Conservation (phyloP, 2,888 invertebrate genomes). For the Athalia rosae region DNA sequence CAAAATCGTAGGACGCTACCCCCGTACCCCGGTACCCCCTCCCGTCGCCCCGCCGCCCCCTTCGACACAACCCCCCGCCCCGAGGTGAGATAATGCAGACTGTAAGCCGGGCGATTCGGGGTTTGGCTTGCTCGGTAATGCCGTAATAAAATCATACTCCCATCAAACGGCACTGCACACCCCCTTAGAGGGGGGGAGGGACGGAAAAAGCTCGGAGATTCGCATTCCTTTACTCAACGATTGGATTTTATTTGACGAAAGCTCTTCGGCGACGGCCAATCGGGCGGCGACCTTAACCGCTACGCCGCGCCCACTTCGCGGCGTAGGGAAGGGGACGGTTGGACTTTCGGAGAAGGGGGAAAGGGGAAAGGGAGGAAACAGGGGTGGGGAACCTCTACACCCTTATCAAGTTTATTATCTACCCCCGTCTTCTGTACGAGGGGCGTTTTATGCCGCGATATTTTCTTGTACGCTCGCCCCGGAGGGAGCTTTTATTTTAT, state of each 20-base stretch:
- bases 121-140: slow-evolving; percentile 71
- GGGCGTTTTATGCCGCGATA: slow-evolving; percentile 63
- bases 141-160: slow-evolving; percentile 74
- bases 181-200: slow-evolving; percentile 58
- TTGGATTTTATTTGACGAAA: slow-evolving; percentile 74
- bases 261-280: slow-evolving; percentile 68
- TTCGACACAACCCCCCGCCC: slow-evolving; percentile 50
- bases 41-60: slow-evolving; percentile 48
- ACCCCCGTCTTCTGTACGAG: slow-evolving; percentile 56
- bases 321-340: slow-evolving; percentile 56
- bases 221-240: slow-evolving; percentile 72
- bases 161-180: slow-evolving; percentile 69
- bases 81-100: slow-evolving; percentile 72
- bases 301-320: slow-evolving; percentile 65
- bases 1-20: slow-evolving; percentile 60
- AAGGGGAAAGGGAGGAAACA: slow-evolving; percentile 54
- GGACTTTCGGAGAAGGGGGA: background rate
- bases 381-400: slow-evolving; percentile 65
- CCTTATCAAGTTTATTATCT: slow-evolving; percentile 74
- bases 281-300: slow-evolving; percentile 58
- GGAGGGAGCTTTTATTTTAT: slow-evolving; percentile 44
- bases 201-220: slow-evolving; percentile 67
- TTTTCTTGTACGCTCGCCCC: slow-evolving; percentile 61
- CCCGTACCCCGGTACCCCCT: slow-evolving; percentile 50
- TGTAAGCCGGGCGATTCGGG: slow-evolving; percentile 72